These are phyloP conservation scores for Furcula furcula DNA, from an alignment of 2,888 invertebrate genomes.

Conservation along the genomic window DNA sequence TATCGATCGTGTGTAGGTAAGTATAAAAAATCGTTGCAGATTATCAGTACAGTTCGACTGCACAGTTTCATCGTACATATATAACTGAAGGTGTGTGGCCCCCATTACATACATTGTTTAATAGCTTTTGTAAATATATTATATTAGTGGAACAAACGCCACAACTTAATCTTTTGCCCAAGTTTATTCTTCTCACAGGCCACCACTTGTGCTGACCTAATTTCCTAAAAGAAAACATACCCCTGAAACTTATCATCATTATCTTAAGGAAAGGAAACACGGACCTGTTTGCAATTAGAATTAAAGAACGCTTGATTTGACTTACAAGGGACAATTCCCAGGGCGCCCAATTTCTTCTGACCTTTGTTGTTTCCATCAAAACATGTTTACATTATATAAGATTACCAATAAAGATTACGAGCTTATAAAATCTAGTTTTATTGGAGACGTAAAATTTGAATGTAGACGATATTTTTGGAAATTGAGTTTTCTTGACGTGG, in stretches of 20 bases:
- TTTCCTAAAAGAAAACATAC: conserved; percentile 13
- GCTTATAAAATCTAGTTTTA: neutral
- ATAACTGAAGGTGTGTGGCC: no score
- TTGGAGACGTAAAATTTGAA: neutral
- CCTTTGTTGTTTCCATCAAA: conserved; percentile 14
- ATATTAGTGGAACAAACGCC: no score
- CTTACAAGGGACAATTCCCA: conserved; percentile 15
- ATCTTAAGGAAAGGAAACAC: conserved; percentile 27
- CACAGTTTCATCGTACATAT: no score
- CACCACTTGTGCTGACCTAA: conserved; percentile 7
- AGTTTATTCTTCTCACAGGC: neutral
- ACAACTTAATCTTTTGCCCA: no score
- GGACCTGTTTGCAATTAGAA: conserved; percentile 32
- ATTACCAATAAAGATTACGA: neutral
- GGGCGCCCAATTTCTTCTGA: conserved; percentile 21
- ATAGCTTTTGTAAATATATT: no score
- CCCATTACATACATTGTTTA: no score
- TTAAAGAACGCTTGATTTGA: conserved; percentile 42
- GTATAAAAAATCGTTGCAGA: no score
- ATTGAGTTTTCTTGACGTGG: no score
- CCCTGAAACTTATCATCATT: conserved; percentile 35
- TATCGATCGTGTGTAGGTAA: no score
- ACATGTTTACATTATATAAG: conserved; percentile 8
- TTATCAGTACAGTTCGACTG: no score
- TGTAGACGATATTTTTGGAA: neutral